A percentile compares a stretch with the other conserved stretches of the same genome.
Evolutionary conservation across 2,888 invertebrate genomes (phyloP).

Genomic region (Agonopterix subpropinquella): DNA sequence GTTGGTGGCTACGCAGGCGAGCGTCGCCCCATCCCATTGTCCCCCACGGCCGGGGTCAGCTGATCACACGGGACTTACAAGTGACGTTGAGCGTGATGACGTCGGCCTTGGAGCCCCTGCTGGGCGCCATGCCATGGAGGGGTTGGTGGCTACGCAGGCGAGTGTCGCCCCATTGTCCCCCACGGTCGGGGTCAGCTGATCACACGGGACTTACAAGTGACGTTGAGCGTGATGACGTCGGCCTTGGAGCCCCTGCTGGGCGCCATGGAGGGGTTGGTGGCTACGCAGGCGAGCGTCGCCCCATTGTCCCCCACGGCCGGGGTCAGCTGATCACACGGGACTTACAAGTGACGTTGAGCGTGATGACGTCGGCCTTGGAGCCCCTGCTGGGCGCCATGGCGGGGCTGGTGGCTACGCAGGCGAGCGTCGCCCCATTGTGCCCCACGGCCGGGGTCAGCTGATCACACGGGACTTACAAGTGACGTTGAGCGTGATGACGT

Average conservation of each 20-base stretch:
- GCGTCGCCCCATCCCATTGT: slow-evolving; percentile 55
- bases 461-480: slow-evolving; percentile 47
- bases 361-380: slow-evolving; percentile 63
- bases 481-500: slow-evolving; percentile 63
- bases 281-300: slow-evolving; percentile 63
- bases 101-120: slow-evolving; percentile 60
- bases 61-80: slow-evolving; percentile 39
- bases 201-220: slow-evolving; percentile 54
- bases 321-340: slow-evolving; percentile 28
- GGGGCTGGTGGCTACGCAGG: slow-evolving; percentile 64
- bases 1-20: slow-evolving; percentile 67
- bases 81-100: slow-evolving; percentile 66
- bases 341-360: slow-evolving; percentile 69
- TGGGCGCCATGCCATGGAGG: slow-evolving; percentile 60
- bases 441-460: no score
- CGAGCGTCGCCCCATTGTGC: slow-evolving; percentile 60
- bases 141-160: slow-evolving; percentile 65
- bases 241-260: slow-evolving; percentile 61
- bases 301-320: slow-evolving; percentile 55
- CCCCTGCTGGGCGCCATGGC: slow-evolving; percentile 60
- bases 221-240: slow-evolving; percentile 62
- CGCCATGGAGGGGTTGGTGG: slow-evolving; percentile 62
- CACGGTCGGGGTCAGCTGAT: no score
- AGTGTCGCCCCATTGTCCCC: slow-evolving; percentile 57
- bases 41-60: no score